Evolutionary conservation across 2,113 vertebrate genomes (phyloP).

Genomic region (Bungarus multicinctus): DNA sequence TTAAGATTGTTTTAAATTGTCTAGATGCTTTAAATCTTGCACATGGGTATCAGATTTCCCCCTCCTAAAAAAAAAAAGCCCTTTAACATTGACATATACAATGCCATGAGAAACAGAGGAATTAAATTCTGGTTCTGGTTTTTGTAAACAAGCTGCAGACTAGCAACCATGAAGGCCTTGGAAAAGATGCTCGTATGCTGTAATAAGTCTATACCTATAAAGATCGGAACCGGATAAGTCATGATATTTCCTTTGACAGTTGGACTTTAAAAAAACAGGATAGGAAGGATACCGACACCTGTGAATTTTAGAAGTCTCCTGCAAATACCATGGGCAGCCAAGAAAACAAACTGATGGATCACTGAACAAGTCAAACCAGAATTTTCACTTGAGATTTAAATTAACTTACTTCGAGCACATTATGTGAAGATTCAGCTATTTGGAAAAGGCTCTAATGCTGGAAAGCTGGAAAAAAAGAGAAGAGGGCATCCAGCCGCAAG

Average conservation of each 20-base stretch:
- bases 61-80: not conserved
- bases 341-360: not conserved
- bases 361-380: not conserved
- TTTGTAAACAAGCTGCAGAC: not conserved
- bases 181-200: not conserved
- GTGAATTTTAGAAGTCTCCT: not conserved
- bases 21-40: not conserved
- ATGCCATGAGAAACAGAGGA: not conserved
- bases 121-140: not conserved
- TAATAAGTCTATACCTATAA: not conserved
- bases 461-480: not conserved
- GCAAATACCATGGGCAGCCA: not conserved
- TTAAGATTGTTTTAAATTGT: not conserved
- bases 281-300: not conserved
- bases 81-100: not conserved
- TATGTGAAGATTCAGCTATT: not conserved
- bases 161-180: not conserved
- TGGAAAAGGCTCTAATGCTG: not conserved
- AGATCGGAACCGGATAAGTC: not conserved
- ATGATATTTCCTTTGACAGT: not conserved
- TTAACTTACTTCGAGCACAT: not conserved
- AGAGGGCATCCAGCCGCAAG: not conserved
- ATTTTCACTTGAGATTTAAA: not conserved
- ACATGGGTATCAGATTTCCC: not conserved
- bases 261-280: not conserved